A percentile compares a stretch with the other conserved stretches of the same genome.
These are phyloP conservation scores for Nannobrachium achirus DNA, from an alignment of 2,113 vertebrate genomes.

Conservation along the genomic window DNA sequence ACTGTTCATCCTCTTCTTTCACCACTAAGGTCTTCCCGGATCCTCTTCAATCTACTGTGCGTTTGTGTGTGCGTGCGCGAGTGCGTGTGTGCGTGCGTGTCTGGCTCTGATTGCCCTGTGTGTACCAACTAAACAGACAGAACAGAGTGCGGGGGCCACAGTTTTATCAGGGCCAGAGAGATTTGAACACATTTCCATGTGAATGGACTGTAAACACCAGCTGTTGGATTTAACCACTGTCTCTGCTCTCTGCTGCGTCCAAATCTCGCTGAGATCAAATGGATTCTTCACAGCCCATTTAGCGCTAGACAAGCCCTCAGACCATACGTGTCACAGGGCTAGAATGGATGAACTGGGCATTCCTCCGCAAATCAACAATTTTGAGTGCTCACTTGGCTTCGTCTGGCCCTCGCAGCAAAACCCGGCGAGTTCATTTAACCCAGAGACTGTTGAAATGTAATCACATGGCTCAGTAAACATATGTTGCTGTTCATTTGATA, in stretches of 20 bases:
- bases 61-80: not conserved
- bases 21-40: no score
- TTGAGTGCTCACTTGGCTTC: constrained; percentile 53
- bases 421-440: no score
- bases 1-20: no score
- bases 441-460: no score
- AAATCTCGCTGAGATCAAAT: constrained; percentile 59
- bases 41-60: no score
- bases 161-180: constrained; percentile 43
- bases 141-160: constrained; percentile 29
- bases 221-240: constrained; percentile 60
- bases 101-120: constrained; percentile 15
- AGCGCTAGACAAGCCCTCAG: constrained; percentile 27
- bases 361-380: constrained; percentile 51
- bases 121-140: constrained; percentile 21
- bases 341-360: constrained; percentile 42
- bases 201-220: constrained; percentile 63
- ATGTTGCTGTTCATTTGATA: no score
- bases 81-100: not conserved
- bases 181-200: constrained; percentile 55
- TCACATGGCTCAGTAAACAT: no score
- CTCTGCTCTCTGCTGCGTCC: constrained; percentile 34
- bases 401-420: not conserved
- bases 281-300: constrained; percentile 59
- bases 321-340: constrained; percentile 40